Evolutionary conservation across 2,797 vertebrate genomes (phyloP).

Genomic region (Sciaenops ocellatus): DNA sequence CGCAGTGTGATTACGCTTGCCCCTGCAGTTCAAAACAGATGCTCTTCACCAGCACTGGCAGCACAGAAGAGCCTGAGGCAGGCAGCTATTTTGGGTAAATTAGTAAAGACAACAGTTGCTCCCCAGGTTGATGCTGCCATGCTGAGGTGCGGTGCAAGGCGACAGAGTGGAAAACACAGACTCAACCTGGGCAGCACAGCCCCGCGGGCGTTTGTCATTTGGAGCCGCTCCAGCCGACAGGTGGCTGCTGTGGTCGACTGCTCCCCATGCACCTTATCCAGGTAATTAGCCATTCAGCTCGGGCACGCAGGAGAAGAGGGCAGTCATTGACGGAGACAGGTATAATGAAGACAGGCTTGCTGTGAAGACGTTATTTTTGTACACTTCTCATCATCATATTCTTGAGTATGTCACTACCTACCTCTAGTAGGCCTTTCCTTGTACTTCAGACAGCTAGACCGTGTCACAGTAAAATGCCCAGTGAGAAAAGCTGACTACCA

Average conservation of each 20-base stretch:
- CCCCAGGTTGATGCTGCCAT: conserved; percentile 78
- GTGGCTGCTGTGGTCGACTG: conserved; percentile 72
- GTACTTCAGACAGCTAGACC: neutral
- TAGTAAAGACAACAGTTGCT: conserved; percentile 84
- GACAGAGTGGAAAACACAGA: conserved; percentile 80
- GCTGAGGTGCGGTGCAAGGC: conserved; percentile 73
- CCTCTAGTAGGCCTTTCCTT: neutral
- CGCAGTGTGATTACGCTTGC: conserved; percentile 71
- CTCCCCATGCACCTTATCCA: conserved; percentile 70
- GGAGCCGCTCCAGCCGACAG: conserved; percentile 80
- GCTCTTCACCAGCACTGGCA: conserved; percentile 75
- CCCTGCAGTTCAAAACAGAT: conserved; percentile 82
- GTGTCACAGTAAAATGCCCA: neutral
- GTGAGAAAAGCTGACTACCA: neutral
- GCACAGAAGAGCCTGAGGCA: conserved; percentile 67
- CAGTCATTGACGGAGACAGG: conserved; percentile 61
- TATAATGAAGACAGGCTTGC: conserved; percentile 67
- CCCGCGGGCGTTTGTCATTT: conserved; percentile 78
- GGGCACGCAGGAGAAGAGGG: conserved; percentile 54
- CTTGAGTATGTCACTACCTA: conserved; percentile 13
- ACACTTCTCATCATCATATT: conserved; percentile 34
- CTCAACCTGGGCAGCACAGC: conserved; percentile 73
- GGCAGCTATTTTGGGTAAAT: conserved; percentile 83
- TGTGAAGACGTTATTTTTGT: conserved; percentile 52
- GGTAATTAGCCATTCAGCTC: conserved; percentile 80